Evolutionary conservation across 2,888 invertebrate species (phyloP), one percentile per base, ranked within the genome.

Genomic region (Elmis aenea): DNA sequence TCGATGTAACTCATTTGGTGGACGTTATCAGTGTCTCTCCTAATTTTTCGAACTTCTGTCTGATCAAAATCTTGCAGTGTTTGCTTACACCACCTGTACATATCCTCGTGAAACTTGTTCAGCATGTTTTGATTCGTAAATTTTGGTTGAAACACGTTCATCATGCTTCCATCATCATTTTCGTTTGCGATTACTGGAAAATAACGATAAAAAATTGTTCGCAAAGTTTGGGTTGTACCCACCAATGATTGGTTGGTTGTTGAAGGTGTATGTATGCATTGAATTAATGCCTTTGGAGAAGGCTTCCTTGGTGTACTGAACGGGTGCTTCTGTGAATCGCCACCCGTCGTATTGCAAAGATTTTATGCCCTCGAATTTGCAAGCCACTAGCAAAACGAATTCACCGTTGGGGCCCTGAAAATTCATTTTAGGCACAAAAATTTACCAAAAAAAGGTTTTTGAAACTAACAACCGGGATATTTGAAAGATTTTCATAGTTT

Each of bases 291-390:
- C 69, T 12, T 59, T 60, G 9, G 65, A 60, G 9, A 70, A 55
- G 1, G 68, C 61, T 12, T 66, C 67, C 9, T 61, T 58, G 0
- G 63, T 64, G 27, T 68, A 65, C 40, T 68, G 64, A 10, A 67
- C 50, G 8, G 54, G 52, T 1, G 69, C 67, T 50, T 73, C 64
- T 6, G 70, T 61, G 54, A 80, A 81, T 50, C 67, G 68, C 78
- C 78, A 79, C 18, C 80, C 79, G 48, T 80, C 72, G 35, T 78
- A 75, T 47, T 76, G 76, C 50, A 72, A 76, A 16, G 71, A 59
- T 49, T 65, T 68, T 1, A 74, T 51, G 14, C 70, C 70, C 18
- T 70, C 64, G 38, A 67, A 61, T 24, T 64, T 60, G 25, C 70
- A 65, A 10, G 71, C 61, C 1, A 73, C 68, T n/a, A 78, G 44